phyloP scores from a whole-genome alignment of 2,113 vertebrate species.

The Callipepla californica region DNA sequence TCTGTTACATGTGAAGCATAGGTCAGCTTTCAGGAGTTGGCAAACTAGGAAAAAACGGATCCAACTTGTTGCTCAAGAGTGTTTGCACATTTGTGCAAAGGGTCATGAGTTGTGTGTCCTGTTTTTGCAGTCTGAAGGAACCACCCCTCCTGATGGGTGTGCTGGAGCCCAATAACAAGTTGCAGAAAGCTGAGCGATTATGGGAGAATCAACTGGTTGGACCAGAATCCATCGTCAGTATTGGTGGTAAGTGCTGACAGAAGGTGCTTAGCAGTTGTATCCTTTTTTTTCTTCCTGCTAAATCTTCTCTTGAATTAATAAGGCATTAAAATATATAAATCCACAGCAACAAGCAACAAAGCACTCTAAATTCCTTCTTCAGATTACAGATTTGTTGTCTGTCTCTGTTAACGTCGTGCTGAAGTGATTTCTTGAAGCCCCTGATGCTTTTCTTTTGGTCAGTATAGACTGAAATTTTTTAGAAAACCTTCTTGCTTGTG shows the following conservation, averaged over 20 bases:
- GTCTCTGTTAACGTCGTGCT: not conserved
- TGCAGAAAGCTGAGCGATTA: slow-evolving; percentile 86
- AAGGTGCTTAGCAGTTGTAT: not conserved
- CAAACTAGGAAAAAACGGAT: not conserved
- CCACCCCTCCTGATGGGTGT: slow-evolving; percentile 87
- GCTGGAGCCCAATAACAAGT: slow-evolving; percentile 88
- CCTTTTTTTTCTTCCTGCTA: not conserved
- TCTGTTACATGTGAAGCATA: not conserved
- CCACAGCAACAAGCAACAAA: not conserved
- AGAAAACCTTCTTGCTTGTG: not conserved
- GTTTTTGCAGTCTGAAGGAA: slow-evolving; percentile 87
- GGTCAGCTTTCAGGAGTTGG: not conserved
- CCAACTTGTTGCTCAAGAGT: not conserved
- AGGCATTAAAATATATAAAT: not conserved
- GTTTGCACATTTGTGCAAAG: not conserved
- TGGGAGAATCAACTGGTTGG: slow-evolving; percentile 90
- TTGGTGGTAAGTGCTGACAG: slow-evolving; percentile 84
- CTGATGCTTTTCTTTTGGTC: not conserved
- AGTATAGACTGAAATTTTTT: not conserved
- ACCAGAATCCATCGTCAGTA: slow-evolving; percentile 90
- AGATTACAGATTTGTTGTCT: not conserved
- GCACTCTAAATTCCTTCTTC: not conserved
- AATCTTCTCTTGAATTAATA: not conserved
- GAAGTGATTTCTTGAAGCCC: not conserved
- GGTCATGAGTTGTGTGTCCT: not conserved